Conservation (phyloP, 2,888 invertebrate species). For the Bellardia bayeri region DNA sequence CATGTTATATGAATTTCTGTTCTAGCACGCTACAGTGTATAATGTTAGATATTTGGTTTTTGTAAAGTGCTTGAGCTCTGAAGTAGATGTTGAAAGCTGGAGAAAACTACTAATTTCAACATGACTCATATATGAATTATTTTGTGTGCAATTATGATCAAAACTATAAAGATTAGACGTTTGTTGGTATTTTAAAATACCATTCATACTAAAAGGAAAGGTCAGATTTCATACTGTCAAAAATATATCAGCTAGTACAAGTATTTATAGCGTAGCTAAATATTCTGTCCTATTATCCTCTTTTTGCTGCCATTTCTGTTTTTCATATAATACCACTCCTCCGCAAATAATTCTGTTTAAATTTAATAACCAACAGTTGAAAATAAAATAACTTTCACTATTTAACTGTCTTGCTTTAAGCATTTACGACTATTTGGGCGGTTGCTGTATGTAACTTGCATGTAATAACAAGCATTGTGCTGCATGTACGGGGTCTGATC, state of each 20-base stretch:
- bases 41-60: background rate
- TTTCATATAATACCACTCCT: background rate
- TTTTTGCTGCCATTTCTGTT: background rate
- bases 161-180: too few relatives aligned
- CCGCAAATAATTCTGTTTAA: background rate
- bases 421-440: background rate
- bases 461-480: background rate
- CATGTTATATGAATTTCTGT: background rate
- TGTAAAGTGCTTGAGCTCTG: too few relatives aligned
- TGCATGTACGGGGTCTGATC: too few relatives aligned
- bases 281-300: background rate
- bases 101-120: too few relatives aligned
- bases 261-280: background rate
- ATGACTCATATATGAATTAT: too few relatives aligned
- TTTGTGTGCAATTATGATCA: too few relatives aligned
- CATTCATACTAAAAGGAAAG: too few relatives aligned
- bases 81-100: too few relatives aligned
- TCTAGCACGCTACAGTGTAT: background rate
- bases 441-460: background rate
- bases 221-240: too few relatives aligned
- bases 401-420: slow-evolving; percentile 16
- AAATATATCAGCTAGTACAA: too few relatives aligned
- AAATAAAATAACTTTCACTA: slow-evolving; percentile 31
- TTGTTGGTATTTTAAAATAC: too few relatives aligned
- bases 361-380: background rate